phyloP scores from a whole-genome alignment of 2,888 invertebrate species.

The Drosophila nr. medialis region DNA sequence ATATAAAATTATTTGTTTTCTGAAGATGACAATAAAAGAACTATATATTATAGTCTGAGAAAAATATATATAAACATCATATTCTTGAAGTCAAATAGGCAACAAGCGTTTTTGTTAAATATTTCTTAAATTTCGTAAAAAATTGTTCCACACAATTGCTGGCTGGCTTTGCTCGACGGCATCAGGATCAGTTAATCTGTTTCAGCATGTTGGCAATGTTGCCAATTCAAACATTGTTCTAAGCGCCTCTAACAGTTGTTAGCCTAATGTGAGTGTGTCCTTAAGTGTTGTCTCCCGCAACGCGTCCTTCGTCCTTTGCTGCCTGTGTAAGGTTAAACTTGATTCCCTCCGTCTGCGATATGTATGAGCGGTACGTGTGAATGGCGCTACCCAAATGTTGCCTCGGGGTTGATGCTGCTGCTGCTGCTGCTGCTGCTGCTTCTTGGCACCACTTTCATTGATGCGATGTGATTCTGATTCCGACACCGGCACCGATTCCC shows the following conservation, averaged over 20 bases:
- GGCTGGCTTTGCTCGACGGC: neutral
- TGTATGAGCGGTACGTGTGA: slow-evolving; percentile 75
- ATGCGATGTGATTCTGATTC: slow-evolving; percentile 41
- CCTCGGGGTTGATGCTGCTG: slow-evolving; percentile 21
- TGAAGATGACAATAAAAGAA: neutral
- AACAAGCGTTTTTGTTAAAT: neutral
- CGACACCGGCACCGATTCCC: slow-evolving; percentile 4
- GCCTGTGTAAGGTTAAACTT: slow-evolving; percentile 27
- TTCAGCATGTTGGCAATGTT: neutral
- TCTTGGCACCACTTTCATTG: slow-evolving; percentile 40
- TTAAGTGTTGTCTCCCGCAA: slow-evolving; percentile 18
- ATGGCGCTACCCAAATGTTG: slow-evolving; percentile 68
- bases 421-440: slow-evolving; percentile 17
- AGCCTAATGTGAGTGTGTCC: slow-evolving; percentile 35
- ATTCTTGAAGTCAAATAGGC: neutral
- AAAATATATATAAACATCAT: neutral
- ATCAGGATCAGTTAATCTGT: slow-evolving; percentile 1
- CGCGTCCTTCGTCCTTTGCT: slow-evolving; percentile 22
- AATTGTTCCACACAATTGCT: neutral
- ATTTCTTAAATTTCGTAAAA: neutral
- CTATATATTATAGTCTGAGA: neutral
- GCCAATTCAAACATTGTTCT: slow-evolving; percentile 10
- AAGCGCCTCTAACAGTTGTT: slow-evolving; percentile 11
- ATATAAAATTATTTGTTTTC: neutral
- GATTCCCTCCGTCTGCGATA: slow-evolving; percentile 32